Percentiles rank a stretch among this genome's conserved stretches.
Evolutionary conservation across 2,113 vertebrate genomes (phyloP).

Genomic region (Maccullochella peelii): DNA sequence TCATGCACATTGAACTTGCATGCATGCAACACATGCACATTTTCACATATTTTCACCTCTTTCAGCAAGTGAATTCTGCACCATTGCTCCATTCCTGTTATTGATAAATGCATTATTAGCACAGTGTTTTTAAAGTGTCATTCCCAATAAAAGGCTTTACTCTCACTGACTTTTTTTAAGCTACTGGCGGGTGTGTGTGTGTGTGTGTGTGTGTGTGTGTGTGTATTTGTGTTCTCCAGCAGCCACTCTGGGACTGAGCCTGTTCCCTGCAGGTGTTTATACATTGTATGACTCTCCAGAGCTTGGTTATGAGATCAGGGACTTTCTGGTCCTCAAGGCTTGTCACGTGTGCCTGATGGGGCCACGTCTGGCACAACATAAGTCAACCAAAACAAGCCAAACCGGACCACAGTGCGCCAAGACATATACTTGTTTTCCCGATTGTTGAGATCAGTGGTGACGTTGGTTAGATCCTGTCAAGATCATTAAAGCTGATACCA

Average conservation of each 20-base stretch:
- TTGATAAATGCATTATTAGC: conserved; percentile 5
- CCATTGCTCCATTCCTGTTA: not conserved
- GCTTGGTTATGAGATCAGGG: conserved; percentile 59
- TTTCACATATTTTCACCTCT: not conserved
- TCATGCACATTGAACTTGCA: conserved; percentile 10
- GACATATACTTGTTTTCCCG: conserved; percentile 15
- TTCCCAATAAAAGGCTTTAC: conserved; percentile 7
- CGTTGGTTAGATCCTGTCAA: conserved; percentile 4
- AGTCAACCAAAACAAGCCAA: conserved; percentile 56
- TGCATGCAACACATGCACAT: conserved; percentile 15
- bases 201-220: not conserved
- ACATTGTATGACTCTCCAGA: conserved; percentile 42
- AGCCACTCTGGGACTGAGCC: conserved; percentile 19
- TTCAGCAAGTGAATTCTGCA: not conserved
- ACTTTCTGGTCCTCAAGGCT: conserved; percentile 56
- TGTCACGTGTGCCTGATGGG: conserved; percentile 37
- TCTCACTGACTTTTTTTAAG: conserved; percentile 1
- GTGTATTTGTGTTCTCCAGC: conserved; percentile 23
- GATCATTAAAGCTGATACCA: conserved; percentile 4
- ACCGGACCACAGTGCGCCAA: not conserved
- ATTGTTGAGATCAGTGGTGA: conserved; percentile 4
- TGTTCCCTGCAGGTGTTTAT: conserved; percentile 65
- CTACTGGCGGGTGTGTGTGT: conserved; percentile 20
- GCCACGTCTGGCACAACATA: conserved; percentile 45
- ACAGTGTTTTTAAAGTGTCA: not conserved